These are phyloP conservation scores for Syngnathus rostellatus DNA, from an alignment of 2,797 vertebrate species.

Conservation along the genomic window DNA sequence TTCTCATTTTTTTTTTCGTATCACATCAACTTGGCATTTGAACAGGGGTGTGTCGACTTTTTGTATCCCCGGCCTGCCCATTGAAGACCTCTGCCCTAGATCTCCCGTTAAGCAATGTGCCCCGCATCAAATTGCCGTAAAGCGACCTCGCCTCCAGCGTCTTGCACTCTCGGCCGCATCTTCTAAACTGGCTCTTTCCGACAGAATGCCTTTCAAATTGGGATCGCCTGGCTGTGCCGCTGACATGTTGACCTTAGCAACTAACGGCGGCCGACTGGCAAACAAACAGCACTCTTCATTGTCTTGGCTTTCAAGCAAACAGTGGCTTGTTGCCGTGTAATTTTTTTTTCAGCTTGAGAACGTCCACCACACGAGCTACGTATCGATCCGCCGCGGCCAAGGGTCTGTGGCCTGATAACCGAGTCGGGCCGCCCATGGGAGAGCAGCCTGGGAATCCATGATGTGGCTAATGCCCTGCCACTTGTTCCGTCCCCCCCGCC, in stretches of 20 bases:
- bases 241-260: conserved; percentile 58
- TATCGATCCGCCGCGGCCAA: conserved; percentile 62
- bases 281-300: conserved; percentile 44
- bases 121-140: conserved; percentile 17
- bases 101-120: conserved; percentile 21
- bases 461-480: conserved; percentile 74
- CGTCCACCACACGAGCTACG: conserved; percentile 50
- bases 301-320: conserved; percentile 56
- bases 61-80: neutral
- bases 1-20: neutral
- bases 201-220: conserved; percentile 51
- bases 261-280: conserved; percentile 23
- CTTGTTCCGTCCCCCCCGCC: conserved; percentile 55
- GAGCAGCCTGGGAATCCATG: conserved; percentile 67
- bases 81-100: conserved; percentile 7
- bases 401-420: conserved; percentile 66
- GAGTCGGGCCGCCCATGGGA: conserved; percentile 53
- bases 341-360: conserved; percentile 72
- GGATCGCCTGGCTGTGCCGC: conserved; percentile 36
- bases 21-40: neutral
- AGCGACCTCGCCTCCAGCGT: conserved; percentile 27
- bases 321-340: conserved; percentile 60
- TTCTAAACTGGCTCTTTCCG: conserved; percentile 36
- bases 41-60: neutral
- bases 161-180: conserved; percentile 29